Base-by-base conservation (phyloP, 2,888 invertebrate genomes). In the Enoplolaimus lenunculus region DNA sequence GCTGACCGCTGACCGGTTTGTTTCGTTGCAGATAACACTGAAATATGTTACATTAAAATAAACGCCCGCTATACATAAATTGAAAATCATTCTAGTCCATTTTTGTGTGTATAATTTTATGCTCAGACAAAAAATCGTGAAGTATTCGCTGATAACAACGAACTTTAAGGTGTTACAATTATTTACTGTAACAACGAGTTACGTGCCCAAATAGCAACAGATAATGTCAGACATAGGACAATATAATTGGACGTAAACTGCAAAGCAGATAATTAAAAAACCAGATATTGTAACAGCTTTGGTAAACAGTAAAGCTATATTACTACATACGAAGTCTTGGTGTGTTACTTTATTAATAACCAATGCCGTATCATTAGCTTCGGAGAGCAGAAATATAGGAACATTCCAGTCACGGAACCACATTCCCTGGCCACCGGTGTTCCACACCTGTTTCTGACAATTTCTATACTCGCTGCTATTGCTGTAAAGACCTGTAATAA, bases 11-110 rank as follows among this genome's bases (percentile, higher is more conserved):
- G 29, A 13, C 30, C 21, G 68, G 68, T 68, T 28, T 26, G 81
- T 93, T 94, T 78, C 88, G 89, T 70, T 85, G 86, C 75, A 77
- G 80, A 81, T 82, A 86, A 75, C 86, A 87, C 81, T 84, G 74
- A 7, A 78, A 76, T 45, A 74, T 74, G 70, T 71, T 68, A 59
- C 62, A 35, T 65, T 28, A 2, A 16, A 66, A 74, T 71, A 71
- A 78, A n/a, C n/a, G n/a, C 79, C 73, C 77, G 73, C 2, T 77
- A 69, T 13, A 80, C 28, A 13, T 30, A 57, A 57, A 57, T 21
- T 57, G 21, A 16, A 21, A 21, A 57, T 26, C 21, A 57, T 57
- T 57, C 21, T 57, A 16, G 21, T 57, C 21, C 57, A 57, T 57
- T 26, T 13, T 57, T 13, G 57, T 26, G 57, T 26, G 26, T 13